These are phyloP conservation scores for Bombus ignitus DNA, from an alignment of 1,140 invertebrate genomes.

Conservation along the genomic window DNA sequence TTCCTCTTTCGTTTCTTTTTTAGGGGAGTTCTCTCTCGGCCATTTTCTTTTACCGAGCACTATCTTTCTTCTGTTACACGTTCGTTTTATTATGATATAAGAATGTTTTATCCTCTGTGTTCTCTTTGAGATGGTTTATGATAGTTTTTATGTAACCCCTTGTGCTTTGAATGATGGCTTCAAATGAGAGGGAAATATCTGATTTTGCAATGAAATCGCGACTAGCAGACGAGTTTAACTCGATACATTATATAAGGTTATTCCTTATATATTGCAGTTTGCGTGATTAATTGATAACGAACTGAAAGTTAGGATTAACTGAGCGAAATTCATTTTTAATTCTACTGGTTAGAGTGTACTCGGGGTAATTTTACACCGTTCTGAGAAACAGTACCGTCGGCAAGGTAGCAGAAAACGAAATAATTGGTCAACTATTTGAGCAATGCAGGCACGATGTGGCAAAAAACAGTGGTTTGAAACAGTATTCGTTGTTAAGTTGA, in stretches of 20 bases:
- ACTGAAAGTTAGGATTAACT: neutral
- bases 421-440: constrained; percentile 65
- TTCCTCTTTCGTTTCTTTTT: neutral
- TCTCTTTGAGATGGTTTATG: neutral
- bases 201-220: too few species aligned
- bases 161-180: neutral
- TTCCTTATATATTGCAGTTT: too few species aligned
- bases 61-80: neutral
- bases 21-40: neutral
- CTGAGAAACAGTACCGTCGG: constrained; percentile 4
- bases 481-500: neutral
- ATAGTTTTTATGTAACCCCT: too few species aligned
- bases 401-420: constrained; percentile 49
- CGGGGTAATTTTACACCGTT: neutral
- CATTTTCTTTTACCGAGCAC: neutral
- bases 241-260: too few species aligned
- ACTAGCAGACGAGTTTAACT: too few species aligned
- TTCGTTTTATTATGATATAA: neutral
- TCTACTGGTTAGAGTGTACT: too few species aligned
- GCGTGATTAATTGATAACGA: neutral
- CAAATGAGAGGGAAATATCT: neutral
- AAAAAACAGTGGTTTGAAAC: constrained; percentile 36
- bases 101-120: neutral
- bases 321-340: constrained; percentile 7
- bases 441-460: constrained; percentile 33